A percentile compares a stretch with the other conserved stretches of the same genome.
These are phyloP conservation scores for Sycobia sp. DNA, from an alignment of 1,140 invertebrate genomes.

Conservation along the genomic window DNA sequence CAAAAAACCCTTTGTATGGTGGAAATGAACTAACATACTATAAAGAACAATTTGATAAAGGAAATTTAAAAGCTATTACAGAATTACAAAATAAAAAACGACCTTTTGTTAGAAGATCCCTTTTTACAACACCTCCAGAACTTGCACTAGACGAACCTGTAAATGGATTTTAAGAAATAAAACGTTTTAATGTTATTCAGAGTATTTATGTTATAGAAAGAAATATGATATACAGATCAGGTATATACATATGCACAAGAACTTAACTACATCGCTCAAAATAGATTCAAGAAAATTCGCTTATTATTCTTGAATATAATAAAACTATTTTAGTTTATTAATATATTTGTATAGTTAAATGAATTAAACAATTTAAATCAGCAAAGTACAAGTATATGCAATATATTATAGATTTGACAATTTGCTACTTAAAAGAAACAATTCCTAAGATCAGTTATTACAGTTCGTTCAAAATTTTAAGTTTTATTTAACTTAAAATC, in stretches of 20 bases:
- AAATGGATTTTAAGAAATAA: slow-evolving; percentile 33
- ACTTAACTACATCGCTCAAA: slow-evolving; percentile 31
- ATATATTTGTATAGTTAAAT: too few relatives aligned
- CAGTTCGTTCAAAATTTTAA: slow-evolving; percentile 16
- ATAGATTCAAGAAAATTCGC: slow-evolving; percentile 16
- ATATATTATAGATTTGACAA: slow-evolving; percentile 14
- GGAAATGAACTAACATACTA: slow-evolving; percentile 36
- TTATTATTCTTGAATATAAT: slow-evolving; percentile 17
- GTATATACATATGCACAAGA: slow-evolving; percentile 39
- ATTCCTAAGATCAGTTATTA: not conserved
- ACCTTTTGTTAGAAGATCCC: slow-evolving; percentile 40
- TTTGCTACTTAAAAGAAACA: slow-evolving; percentile 11
- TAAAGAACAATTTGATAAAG: slow-evolving; percentile 39
- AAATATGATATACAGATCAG: slow-evolving; percentile 33
- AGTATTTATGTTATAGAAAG: slow-evolving; percentile 31
- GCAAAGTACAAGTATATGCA: too few relatives aligned
- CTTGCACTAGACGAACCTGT: slow-evolving; percentile 37
- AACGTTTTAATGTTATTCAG: slow-evolving; percentile 6
- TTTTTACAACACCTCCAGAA: slow-evolving; percentile 41
- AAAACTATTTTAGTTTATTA: too few relatives aligned
- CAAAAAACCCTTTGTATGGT: slow-evolving; percentile 39
- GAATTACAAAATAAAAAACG: slow-evolving; percentile 37
- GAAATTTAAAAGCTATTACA: slow-evolving; percentile 31
- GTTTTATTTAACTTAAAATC: slow-evolving; percentile 10
- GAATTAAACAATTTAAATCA: too few relatives aligned